These are phyloP conservation scores for Grammomys dolichurus DNA, from an alignment of 2,113 vertebrate genomes.

Conservation along the genomic window DNA sequence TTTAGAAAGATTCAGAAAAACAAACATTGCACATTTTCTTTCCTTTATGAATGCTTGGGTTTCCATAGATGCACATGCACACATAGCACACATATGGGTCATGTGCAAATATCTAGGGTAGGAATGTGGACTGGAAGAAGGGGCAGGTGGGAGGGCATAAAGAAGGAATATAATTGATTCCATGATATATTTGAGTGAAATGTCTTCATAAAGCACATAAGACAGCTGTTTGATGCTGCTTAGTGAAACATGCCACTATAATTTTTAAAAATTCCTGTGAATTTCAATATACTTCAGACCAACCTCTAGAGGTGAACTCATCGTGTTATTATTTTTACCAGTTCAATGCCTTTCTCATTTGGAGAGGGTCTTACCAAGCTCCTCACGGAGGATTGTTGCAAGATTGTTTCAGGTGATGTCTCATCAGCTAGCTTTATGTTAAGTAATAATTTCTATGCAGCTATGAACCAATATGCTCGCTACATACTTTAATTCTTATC, in stretches of 20 bases:
- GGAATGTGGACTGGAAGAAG: neutral
- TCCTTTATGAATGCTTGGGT: neutral
- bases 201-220: neutral
- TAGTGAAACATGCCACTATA: neutral
- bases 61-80: neutral
- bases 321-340: neutral
- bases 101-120: neutral
- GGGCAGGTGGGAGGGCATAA: neutral
- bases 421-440: conserved; percentile 49
- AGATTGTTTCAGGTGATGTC: neutral
- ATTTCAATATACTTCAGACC: neutral
- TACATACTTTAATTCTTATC: conserved; percentile 29
- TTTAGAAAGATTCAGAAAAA: neutral
- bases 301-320: neutral
- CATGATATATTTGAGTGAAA: neutral
- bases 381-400: neutral
- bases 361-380: neutral
- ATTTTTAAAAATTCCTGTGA: neutral
- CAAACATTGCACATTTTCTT: neutral
- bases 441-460: conserved; percentile 30
- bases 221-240: no score
- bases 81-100: neutral
- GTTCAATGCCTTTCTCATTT: neutral
- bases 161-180: neutral
- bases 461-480: neutral